phyloP scores from a whole-genome alignment of 2,888 invertebrate species.

The Chymomyza caudatula region DNA sequence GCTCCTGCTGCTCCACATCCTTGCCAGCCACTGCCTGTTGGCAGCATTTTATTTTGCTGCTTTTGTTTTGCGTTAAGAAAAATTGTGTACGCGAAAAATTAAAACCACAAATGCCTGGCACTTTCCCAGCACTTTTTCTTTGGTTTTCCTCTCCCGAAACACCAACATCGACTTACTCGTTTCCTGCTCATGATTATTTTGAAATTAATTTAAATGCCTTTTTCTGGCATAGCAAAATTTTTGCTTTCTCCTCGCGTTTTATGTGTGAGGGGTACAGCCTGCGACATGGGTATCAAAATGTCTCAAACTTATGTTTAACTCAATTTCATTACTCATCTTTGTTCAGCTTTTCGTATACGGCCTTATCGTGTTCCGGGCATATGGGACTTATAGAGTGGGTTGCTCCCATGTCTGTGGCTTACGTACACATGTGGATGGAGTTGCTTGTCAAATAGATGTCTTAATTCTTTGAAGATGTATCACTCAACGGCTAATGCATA shows the following conservation, averaged over 20 bases:
- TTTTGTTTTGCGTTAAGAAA: conserved; percentile 34
- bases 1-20: not conserved
- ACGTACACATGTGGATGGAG: not conserved
- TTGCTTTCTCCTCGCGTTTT: not conserved
- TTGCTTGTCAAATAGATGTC: not conserved
- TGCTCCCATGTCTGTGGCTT: not conserved
- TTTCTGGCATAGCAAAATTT: conserved; percentile 19
- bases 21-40: too few species aligned
- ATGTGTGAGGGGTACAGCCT: not conserved
- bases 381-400: conserved; percentile 1
- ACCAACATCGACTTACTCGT: conserved; percentile 15
- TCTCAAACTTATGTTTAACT: conserved; percentile 29
- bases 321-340: conserved; percentile 47
- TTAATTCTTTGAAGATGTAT: not conserved
- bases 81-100: conserved; percentile 38
- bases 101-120: conserved; percentile 39
- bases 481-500: not conserved
- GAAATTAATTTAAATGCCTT: conserved; percentile 66
- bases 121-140: not conserved
- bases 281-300: conserved; percentile 23
- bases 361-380: conserved; percentile 1
- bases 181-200: conserved; percentile 63
- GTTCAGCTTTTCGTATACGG: not conserved
- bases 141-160: not conserved
- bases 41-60: conserved; percentile 23